Evolutionary conservation across 2,113 vertebrate genomes (phyloP).

Genomic region (Rutilus rutilus): DNA sequence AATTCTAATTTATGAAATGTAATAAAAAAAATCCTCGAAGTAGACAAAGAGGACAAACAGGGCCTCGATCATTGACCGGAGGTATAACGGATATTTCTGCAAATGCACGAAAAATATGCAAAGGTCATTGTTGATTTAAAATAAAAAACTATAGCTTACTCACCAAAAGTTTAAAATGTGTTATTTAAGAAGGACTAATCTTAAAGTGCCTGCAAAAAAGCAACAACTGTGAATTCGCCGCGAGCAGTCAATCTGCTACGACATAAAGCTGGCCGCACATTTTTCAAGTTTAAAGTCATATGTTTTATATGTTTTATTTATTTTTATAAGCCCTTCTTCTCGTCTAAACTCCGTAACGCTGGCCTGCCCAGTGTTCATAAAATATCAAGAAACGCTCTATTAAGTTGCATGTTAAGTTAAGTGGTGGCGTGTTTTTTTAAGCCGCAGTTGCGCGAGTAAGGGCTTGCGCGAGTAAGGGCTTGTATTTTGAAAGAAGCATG

Average conservation of each 20-base stretch:
- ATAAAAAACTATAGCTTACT: conserved; percentile 69
- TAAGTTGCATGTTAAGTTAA: too few relatives aligned
- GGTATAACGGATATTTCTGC: conserved; percentile 52
- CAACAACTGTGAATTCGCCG: conserved; percentile 2
- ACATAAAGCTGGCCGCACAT: neutral
- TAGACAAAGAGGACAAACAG: conserved; percentile 23
- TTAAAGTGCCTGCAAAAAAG: neutral
- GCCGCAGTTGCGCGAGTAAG: neutral
- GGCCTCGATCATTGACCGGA: conserved; percentile 44
- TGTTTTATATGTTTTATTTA: neutral
- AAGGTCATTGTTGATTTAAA: conserved; percentile 57
- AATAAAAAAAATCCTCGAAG: neutral
- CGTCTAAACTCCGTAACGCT: neutral
- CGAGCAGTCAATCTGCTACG: neutral
- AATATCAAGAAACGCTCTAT: neutral
- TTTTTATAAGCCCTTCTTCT: neutral
- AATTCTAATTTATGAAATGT: neutral
- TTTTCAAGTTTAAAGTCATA: conserved; percentile 31
- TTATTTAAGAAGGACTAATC: conserved; percentile 38
- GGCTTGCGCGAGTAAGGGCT: neutral
- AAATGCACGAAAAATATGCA: conserved; percentile 64
- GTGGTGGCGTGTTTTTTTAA: neutral
- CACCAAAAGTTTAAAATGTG: conserved; percentile 69
- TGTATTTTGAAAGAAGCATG: conserved; percentile 16
- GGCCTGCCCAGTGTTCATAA: neutral